Base-by-base conservation (phyloP, 2,797 vertebrate species). In the Champsocephalus gunnari region DNA sequence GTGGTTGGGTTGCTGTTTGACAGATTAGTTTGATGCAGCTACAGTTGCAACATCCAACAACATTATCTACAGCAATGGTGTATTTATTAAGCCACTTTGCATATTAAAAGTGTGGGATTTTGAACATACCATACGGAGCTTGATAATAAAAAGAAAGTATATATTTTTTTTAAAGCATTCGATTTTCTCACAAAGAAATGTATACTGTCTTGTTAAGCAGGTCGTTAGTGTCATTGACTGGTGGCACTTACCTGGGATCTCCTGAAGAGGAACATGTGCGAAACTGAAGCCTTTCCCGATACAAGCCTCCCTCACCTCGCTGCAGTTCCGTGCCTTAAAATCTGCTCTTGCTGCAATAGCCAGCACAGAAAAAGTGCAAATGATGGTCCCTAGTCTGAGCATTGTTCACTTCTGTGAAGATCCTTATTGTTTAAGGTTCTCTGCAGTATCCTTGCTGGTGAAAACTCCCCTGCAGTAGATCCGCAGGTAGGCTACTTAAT, bases 241-340 rank as follows among this genome's bases (percentile, higher is more conserved):
- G 56, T 65, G 24, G 66, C 58, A 43, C 49, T 50, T 96, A 99
- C 97, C 97, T 96, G 96, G 91, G 86, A 97, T 97, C 90, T 97
- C 95, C 92, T 97, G 96, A 41, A 94, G 95, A 77, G 97, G 97
- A 71, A 97, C 94, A 88, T 94, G 94, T 87, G 91, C 84, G 89
- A 97, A 92, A 92, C 94, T 96, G 95, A 97, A 97, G 80, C 97
- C 96, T 87, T 94, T 97, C 63, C 90, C 95, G 45, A 88, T 50
- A 74, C 96, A 96, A 68, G 96, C 96, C 82, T 96, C 96, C 80
- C 94, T 94, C 93, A 97, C 96, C 90, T 96, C 96, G 71, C 95
- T 92, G 94, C 97, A 98, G 91, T 96, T 96, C 87, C 96, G 93
- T 44, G 95, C 94, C 82, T 93, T 95, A 41, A 94, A 88, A 71